These are phyloP conservation scores for Pterostichus niger DNA, from an alignment of 2,888 invertebrate species.

Conservation along the genomic window DNA sequence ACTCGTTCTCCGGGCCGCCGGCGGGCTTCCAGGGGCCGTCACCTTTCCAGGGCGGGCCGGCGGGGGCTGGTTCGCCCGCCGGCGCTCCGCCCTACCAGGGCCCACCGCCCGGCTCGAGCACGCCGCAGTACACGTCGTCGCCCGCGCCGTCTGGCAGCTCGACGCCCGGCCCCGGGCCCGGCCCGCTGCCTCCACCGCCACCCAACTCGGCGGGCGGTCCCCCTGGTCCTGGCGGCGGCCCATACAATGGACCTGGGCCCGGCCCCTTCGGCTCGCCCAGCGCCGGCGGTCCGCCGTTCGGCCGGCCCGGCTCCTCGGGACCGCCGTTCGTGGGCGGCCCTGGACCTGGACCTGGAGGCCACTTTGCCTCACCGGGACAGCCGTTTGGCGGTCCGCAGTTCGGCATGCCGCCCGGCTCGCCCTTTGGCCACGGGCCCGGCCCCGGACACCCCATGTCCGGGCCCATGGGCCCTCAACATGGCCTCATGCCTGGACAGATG, in stretches of 20 bases:
- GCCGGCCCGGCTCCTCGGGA: constrained; percentile 83
- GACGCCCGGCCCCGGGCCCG: constrained; percentile 87
- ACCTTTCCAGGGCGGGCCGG: constrained; percentile 84
- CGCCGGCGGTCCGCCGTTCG: constrained; percentile 81
- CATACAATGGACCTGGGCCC: constrained; percentile 82
- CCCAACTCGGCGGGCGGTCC: constrained; percentile 84
- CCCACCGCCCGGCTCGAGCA: constrained; percentile 87
- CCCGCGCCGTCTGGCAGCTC: constrained; percentile 91
- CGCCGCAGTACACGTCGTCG: constrained; percentile 91
- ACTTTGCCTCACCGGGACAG: constrained; percentile 82
- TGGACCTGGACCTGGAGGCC: constrained; percentile 81
- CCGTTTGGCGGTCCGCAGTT: constrained; percentile 83
- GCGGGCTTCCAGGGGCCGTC: constrained; percentile 79
- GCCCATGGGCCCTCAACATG: constrained; percentile 82
- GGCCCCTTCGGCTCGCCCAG: constrained; percentile 86
- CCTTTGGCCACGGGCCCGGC: constrained; percentile 84
- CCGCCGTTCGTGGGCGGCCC: constrained; percentile 85
- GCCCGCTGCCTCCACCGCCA: constrained; percentile 79
- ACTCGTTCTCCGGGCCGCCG: constrained; percentile 82
- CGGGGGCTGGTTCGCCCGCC: constrained; percentile 87
- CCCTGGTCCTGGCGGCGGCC: constrained; percentile 82
- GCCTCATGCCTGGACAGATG: constrained; percentile 82
- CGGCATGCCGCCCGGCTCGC: constrained; percentile 86
- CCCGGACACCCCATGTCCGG: constrained; percentile 81
- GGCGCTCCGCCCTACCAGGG: constrained; percentile 85